Percentiles rank a stretch among this genome's conserved stretches.
These are phyloP conservation scores for Meghimatium bilineatum DNA, from an alignment of 2,888 invertebrate genomes.

Conservation along the genomic window DNA sequence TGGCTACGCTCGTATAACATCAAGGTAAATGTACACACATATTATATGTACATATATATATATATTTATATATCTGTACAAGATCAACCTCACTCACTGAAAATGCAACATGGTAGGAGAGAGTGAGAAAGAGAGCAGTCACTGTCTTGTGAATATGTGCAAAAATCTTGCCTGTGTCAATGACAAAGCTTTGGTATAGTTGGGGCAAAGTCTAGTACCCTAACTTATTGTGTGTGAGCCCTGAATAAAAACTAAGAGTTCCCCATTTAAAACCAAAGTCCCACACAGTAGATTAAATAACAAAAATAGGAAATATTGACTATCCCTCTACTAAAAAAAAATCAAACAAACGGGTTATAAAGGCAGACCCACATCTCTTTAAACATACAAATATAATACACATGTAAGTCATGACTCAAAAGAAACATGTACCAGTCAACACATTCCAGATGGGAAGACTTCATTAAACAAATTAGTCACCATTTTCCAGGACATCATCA, in stretches of 20 bases:
- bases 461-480: no score
- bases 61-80: conserved; percentile 5
- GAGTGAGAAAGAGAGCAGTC: not conserved
- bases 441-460: no score
- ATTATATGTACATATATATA: not conserved
- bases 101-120: not conserved
- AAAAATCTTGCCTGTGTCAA: not conserved
- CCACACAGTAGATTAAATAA: no score
- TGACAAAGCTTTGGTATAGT: not conserved
- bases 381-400: no score
- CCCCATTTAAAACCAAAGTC: not conserved
- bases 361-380: no score
- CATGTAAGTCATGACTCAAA: no score
- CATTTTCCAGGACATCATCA: no score
- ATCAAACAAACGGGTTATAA: no score
- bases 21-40: conserved; percentile 18
- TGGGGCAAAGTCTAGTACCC: not conserved
- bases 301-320: no score
- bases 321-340: no score
- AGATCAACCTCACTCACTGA: not conserved
- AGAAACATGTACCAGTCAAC: no score
- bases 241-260: not conserved
- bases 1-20: conserved; percentile 7
- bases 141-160: not conserved
- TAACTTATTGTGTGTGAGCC: not conserved